phyloP scores from a whole-genome alignment of 2,113 vertebrate genomes.

The Orcinus orca region DNA sequence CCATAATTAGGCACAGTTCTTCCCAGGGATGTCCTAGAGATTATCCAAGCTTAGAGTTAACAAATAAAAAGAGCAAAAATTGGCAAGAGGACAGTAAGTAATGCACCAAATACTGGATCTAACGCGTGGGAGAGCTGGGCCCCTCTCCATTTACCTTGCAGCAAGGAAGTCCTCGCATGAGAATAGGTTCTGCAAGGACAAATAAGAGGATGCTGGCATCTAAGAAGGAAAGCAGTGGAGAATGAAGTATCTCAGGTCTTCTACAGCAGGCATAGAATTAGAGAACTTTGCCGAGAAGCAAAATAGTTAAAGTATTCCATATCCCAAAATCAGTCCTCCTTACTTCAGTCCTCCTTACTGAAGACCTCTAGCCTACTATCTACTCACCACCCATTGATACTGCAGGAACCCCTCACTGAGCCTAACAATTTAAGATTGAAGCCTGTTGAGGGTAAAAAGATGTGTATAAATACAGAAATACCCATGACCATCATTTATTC shows the following conservation, averaged over 20 bases:
- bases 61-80: slow-evolving; percentile 24
- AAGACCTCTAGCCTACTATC: neutral
- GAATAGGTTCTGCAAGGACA: neutral
- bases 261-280: neutral
- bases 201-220: neutral
- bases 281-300: neutral
- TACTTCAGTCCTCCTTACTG: neutral
- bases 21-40: slow-evolving; percentile 24
- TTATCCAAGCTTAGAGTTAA: neutral
- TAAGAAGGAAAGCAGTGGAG: neutral
- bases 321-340: neutral
- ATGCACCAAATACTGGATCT: neutral
- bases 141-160: neutral
- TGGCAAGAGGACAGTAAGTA: neutral
- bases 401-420: neutral
- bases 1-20: slow-evolving; percentile 38
- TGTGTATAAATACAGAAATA: neutral
- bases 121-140: neutral
- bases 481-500: neutral
- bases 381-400: neutral
- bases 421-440: neutral
- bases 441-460: neutral
- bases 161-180: neutral
- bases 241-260: neutral
- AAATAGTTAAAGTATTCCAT: neutral